Conservation (phyloP, 1,140 invertebrate genomes). For the Diachasmimorpha longicaudata region DNA sequence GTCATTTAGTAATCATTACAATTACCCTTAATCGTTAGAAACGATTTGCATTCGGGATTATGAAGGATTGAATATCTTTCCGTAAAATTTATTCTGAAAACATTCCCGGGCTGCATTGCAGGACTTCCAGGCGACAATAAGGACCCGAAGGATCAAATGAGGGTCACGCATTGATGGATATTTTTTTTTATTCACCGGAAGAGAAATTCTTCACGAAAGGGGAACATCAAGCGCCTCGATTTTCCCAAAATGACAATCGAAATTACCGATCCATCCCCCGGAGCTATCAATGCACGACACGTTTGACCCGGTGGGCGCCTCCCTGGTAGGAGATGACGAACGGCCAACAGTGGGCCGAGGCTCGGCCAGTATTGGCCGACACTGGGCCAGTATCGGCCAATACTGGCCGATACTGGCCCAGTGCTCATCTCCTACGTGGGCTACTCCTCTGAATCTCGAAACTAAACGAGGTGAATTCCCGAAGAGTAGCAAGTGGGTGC, state of each 20-base stretch:
- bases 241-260: background rate
- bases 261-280: background rate
- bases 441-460: constrained; percentile 12
- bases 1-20: background rate
- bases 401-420: too few species aligned
- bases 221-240: background rate
- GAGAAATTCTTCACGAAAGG: background rate
- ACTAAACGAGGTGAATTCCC: constrained; percentile 13
- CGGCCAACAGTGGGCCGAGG: too few species aligned
- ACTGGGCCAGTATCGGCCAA: too few species aligned
- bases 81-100: too few species aligned
- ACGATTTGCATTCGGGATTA: background rate
- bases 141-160: too few species aligned
- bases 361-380: too few species aligned
- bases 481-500: constrained; percentile 9
- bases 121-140: too few species aligned
- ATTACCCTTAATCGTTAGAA: background rate
- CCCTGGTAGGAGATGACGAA: too few species aligned
- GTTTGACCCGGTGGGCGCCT: constrained; percentile 19
- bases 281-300: constrained; percentile 16
- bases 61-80: background rate
- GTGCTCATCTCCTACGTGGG: too few species aligned
- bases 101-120: too few species aligned
- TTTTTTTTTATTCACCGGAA: too few species aligned
- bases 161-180: too few species aligned